Percentiles rank a stretch among this genome's conserved stretches.
phyloP scores from a whole-genome alignment of 1,140 invertebrate genomes.

The Apis cerana region DNA sequence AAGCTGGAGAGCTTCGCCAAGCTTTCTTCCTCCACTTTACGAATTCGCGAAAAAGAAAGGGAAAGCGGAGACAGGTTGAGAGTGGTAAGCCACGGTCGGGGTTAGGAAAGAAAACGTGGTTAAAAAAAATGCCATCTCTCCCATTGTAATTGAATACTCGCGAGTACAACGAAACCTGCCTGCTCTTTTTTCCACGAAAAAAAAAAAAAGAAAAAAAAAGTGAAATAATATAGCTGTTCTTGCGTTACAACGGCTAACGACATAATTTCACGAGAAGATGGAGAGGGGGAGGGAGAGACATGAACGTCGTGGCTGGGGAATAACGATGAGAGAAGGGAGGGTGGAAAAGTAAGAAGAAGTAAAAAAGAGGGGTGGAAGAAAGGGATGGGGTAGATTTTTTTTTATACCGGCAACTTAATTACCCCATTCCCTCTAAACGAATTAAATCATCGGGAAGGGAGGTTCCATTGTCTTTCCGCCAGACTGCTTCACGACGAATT shows the following conservation, averaged over 20 bases:
- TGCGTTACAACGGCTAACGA: constrained; percentile 35
- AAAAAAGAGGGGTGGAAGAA: too few relatives aligned
- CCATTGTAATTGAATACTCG: too few relatives aligned
- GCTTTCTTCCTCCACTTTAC: too few relatives aligned
- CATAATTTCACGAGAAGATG: background rate
- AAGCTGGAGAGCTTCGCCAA: too few relatives aligned
- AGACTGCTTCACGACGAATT: constrained; percentile 6
- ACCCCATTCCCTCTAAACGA: background rate
- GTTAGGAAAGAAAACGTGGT: too few relatives aligned
- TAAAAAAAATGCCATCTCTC: too few relatives aligned
- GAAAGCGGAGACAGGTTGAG: too few relatives aligned
- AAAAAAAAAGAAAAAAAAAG: constrained; percentile 5
- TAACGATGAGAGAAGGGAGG: background rate
- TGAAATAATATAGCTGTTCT: constrained; percentile 49
- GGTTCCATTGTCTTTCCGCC: constrained; percentile 10
- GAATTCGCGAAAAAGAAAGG: too few relatives aligned
- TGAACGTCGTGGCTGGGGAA: constrained; percentile 3
- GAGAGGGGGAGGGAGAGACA: background rate
- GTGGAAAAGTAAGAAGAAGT: background rate
- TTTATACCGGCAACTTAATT: constrained; percentile 21
- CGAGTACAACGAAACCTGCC: too few relatives aligned
- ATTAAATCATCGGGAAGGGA: constrained; percentile 23
- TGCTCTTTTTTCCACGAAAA: background rate
- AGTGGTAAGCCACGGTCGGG: too few relatives aligned
- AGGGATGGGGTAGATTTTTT: background rate